Conservation (phyloP, 1,140 invertebrate genomes). For the Pachypsylla venusta region DNA sequence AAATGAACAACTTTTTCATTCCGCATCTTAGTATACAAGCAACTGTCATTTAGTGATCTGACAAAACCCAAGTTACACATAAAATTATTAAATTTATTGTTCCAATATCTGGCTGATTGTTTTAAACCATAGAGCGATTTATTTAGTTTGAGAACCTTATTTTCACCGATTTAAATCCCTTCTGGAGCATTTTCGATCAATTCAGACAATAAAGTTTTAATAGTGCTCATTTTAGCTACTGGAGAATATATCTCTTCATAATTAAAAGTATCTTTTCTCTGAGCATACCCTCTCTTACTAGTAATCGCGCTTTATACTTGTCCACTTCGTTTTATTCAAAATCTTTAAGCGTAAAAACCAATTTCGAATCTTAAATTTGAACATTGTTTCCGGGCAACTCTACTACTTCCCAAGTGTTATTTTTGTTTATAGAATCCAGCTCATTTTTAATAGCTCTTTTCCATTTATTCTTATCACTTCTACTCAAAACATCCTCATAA, state of each 20-base stretch:
- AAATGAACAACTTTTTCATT: slow-evolving; percentile 16
- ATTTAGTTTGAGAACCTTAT: slow-evolving; percentile 24
- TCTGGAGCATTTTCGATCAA: slow-evolving; percentile 16
- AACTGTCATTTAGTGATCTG: slow-evolving; percentile 16
- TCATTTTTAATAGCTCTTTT: slow-evolving; percentile 10
- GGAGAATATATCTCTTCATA: slow-evolving; percentile 16
- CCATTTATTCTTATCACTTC: background rate
- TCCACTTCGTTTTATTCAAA: background rate
- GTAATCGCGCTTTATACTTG: slow-evolving; percentile 20
- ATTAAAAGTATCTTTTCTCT: slow-evolving; percentile 14
- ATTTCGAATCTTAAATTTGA: background rate
- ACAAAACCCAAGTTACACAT: slow-evolving; percentile 19
- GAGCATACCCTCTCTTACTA: slow-evolving; percentile 17
- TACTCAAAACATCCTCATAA: background rate
- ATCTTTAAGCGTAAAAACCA: slow-evolving; percentile 8
- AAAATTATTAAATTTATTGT: slow-evolving; percentile 21
- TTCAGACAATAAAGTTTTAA: slow-evolving; percentile 11
- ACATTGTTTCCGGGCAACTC: background rate
- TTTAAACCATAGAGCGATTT: slow-evolving; percentile 27
- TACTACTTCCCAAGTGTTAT: slow-evolving; percentile 4
- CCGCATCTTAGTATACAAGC: slow-evolving; percentile 15
- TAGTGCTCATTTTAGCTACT: slow-evolving; percentile 14
- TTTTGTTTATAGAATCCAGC: background rate
- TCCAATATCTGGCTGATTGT: slow-evolving; percentile 24
- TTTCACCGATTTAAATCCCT: slow-evolving; percentile 10